Evolutionary conservation across 2,113 vertebrate species (phyloP).

Genomic region (Catharus fuscescens): DNA sequence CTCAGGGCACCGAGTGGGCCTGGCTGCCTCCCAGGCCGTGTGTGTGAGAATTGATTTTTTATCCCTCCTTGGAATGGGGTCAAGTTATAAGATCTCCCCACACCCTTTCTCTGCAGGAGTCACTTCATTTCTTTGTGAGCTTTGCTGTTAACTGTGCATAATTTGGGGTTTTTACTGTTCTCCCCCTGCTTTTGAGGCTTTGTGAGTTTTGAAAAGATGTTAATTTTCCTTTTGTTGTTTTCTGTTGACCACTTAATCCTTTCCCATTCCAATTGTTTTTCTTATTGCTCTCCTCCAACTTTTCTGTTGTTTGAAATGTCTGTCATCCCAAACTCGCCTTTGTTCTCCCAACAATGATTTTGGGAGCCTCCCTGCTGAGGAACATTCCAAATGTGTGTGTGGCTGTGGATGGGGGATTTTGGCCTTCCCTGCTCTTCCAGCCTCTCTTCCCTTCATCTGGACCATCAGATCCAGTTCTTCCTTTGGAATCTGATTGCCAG

Average conservation of each 20-base stretch:
- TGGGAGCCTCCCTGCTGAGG: constrained; percentile 41
- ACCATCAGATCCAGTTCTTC: neutral
- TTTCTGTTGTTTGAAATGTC: constrained; percentile 55
- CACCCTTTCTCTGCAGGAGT: constrained; percentile 62
- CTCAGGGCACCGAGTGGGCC: neutral
- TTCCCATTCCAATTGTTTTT: constrained; percentile 55
- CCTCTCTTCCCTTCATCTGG: neutral
- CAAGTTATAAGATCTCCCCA: constrained; percentile 49
- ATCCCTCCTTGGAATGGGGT: constrained; percentile 40
- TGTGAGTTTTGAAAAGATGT: constrained; percentile 66
- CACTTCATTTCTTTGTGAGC: constrained; percentile 49
- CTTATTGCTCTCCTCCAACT: constrained; percentile 45
- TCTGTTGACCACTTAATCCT: constrained; percentile 65
- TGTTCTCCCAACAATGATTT: constrained; percentile 59
- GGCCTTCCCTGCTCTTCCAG: constrained; percentile 17
- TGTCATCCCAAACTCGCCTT: constrained; percentile 53
- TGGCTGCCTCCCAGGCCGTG: constrained; percentile 38
- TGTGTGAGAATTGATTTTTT: constrained; percentile 8
- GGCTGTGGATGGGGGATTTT: constrained; percentile 37
- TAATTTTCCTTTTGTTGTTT: constrained; percentile 65
- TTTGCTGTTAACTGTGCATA: constrained; percentile 51
- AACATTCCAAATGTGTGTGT: constrained; percentile 51
- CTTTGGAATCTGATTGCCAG: neutral
- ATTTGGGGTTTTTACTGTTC: constrained; percentile 62
- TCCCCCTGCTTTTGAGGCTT: constrained; percentile 32